Base-by-base conservation (phyloP, 2,113 vertebrate genomes). In the Pungitius pungitius region DNA sequence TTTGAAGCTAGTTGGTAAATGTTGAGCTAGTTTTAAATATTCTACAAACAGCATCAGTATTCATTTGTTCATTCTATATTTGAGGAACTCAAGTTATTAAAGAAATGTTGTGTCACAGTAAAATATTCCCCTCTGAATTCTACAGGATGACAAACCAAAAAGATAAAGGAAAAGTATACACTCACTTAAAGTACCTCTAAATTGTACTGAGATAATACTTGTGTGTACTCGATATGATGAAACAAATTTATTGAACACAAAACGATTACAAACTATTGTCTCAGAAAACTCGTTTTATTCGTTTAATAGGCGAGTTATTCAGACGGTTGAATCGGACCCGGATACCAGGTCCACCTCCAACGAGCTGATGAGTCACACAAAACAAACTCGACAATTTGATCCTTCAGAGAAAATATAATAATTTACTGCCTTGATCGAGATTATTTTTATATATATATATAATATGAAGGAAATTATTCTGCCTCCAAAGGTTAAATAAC, bases 281-380 rank as follows among this genome's bases (percentile, higher is more conserved):
- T 35, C 62, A 87, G 85, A 89, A 90, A 93, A 89, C 70, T 84
- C 14, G 68, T 84, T 93, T 92, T 91, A 93, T 91, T 93, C 68
- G 89, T 84, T 88, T 80, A 89, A 90, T 92, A 92, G 87, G 91
- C 75, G 75, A 85, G 85, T 58, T 82, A 26, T 56, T 85, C 85
- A 89, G 82, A 89, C 83, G 11, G 81, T 88, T 81, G 59, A 62
- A 12, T 65, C 62, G 81, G 82, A 90, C 80, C 83, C 71, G 88
- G 78, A 87, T 63, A 88, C 81, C 85, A 82, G 80, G 79, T 83
- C 86, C 74, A 85, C 86, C 81, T 87, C 89, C 87, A 78, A 90
- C 90, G 90, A 40, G 88, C 80, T 89, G 54, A 81, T 73, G 88
- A 84, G 83, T 87, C 82, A 84, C 83, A 89, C 81, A 86, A 69